Evolutionary conservation across 2,888 invertebrate genomes (phyloP), one percentile per base, ranked within the genome.

Genomic region (Morpho deidamia): DNA sequence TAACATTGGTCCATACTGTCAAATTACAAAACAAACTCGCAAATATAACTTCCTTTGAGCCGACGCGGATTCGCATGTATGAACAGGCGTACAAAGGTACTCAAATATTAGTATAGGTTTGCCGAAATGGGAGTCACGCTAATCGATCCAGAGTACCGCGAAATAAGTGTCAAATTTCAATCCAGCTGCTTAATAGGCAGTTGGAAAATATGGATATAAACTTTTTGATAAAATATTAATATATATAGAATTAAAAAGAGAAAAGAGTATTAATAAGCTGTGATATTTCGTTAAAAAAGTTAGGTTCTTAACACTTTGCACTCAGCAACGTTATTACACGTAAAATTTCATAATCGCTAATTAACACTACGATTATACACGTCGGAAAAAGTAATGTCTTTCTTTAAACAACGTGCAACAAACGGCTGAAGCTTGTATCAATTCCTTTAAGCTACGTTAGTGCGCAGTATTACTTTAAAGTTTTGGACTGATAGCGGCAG

Each of bases 51-150:
- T 43, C 43, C 43, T 37, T 43, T 7, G 42, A 3, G 35, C 49
- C 49, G 48, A 32, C 12, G 32, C 8, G 42, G 11, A 55, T 59
- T 47, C 56, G 44, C 33, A 14, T 50, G 42, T 42, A 45, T 51
- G 35, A 42, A 53, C 52, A 53, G 51, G 67, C 66, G 58, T 57
- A 66, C 70, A 71, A 79, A 81, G 80, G 76, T 81, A 79, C 67
- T 71, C 68, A 79, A 82, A 82, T 74, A 81, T 72, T 71, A 58
- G 63, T 59, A 64, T 64, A 67, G 60, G 69, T 70, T 66, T 76
- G 77, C 75, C 69, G 53, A 72, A 69, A 75, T 74, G 66, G 78
- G 75, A 75, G 74, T 60, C 61, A 54, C 38, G 60, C 75, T 69
- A 75, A 76, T 72, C 67, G 67, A 60, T 51, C 46, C 37, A 32